These are phyloP conservation scores for roundworm (Caenorhabditis elegans) DNA, from an alignment of 1,140 invertebrate species.

Conservation along the genomic window WBcel235 BX284602.5:11566501-11567000, in stretches of 20 bases:
- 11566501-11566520: no score
- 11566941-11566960: background rate
- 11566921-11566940: slow-evolving; percentile 9
- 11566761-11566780: background rate
- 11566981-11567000: background rate
- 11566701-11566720: background rate
- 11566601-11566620: background rate
- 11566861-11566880: slow-evolving; percentile 29
- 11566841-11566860: background rate
- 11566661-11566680: slow-evolving; percentile 19
- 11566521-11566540: no score
- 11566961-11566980: background rate
- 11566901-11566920: no score
- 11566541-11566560: no score
- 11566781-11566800: slow-evolving; percentile 10
- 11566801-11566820: slow-evolving; percentile 30
- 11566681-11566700: background rate
- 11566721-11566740: background rate
- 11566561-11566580: no score
- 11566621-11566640: slow-evolving; percentile 1
- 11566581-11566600: no score
- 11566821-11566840: slow-evolving; percentile 12
- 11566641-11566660: background rate
- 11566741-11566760: background rate
- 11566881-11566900: background rate